phyloP scores from a whole-genome alignment of 23 tunicate genomes.

The Phallusia fumigata region DNA sequence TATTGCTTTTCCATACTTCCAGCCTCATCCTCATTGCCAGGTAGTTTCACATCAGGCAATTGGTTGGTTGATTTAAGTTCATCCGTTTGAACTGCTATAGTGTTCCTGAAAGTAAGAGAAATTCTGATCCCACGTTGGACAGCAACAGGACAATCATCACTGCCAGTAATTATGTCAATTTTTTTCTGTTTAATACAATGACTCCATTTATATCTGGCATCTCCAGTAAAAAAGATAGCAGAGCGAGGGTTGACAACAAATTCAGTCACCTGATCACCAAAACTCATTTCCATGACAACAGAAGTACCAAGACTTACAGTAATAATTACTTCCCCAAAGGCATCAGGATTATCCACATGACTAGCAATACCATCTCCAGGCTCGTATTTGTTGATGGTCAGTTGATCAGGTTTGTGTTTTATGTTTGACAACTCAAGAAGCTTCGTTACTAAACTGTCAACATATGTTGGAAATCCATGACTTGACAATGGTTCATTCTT shows the following conservation, averaged over 20 bases:
- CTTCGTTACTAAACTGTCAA: constrained; percentile 22
- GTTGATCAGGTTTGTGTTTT: constrained; percentile 59
- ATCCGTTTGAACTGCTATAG: neutral
- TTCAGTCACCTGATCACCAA: constrained; percentile 13
- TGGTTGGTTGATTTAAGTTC: neutral
- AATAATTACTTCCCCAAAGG: constrained; percentile 60
- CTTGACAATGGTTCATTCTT: constrained; percentile 30
- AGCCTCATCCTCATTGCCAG: constrained; percentile 45
- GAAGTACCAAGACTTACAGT: constrained; percentile 72
- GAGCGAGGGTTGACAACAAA: constrained; percentile 67
- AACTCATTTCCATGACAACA: constrained; percentile 64
- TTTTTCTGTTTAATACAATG: constrained; percentile 82
- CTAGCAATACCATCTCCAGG: constrained; percentile 99
- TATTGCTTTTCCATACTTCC: constrained; percentile 46
- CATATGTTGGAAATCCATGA: constrained; percentile 25
- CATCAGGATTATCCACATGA: constrained; percentile 85
- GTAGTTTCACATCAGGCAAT: constrained; percentile 17
- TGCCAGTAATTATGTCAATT: constrained; percentile 51
- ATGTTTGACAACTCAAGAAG: constrained; percentile 20
- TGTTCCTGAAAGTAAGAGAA: constrained; percentile 88
- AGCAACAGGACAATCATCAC: neutral
- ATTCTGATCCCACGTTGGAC: constrained; percentile 47
- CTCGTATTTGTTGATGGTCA: constrained; percentile 83
- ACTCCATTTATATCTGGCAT: constrained; percentile 85
- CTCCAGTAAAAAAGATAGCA: constrained; percentile 68